Percentiles rank a stretch among this genome's conserved stretches.
Evolutionary conservation across 1,140 invertebrate species (phyloP).

Genomic region (Hycleus phaleratus): DNA sequence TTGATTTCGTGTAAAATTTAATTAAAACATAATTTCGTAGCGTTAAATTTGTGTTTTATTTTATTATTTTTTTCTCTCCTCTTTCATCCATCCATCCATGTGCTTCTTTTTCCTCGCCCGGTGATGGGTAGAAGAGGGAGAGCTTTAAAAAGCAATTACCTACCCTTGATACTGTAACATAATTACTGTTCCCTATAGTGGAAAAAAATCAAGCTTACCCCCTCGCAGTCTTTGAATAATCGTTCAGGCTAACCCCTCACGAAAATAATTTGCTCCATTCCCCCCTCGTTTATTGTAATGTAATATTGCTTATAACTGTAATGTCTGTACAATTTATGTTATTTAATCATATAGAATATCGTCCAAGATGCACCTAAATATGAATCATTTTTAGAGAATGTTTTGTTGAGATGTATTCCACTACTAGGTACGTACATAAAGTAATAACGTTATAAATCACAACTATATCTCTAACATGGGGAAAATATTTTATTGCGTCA

Average conservation of each 20-base stretch:
- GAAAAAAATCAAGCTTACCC: constrained; percentile 8
- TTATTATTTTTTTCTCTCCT: constrained; percentile 2
- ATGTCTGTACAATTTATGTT: constrained; percentile 12
- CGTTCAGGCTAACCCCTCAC: constrained; percentile 6
- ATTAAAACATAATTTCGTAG: constrained; percentile 11
- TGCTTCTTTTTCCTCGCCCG: no score
- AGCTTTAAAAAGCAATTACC: constrained; percentile 15
- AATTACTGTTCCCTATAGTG: constrained; percentile 11
- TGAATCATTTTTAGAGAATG: constrained; percentile 8
- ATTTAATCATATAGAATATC: constrained; percentile 10
- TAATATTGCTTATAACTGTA: constrained; percentile 14
- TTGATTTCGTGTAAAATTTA: constrained; percentile 11
- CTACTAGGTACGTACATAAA: neutral
- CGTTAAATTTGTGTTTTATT: constrained; percentile 12
- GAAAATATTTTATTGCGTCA: constrained; percentile 8
- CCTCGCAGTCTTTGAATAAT: constrained; percentile 2
- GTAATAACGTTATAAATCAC: constrained; percentile 4
- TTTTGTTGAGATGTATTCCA: constrained; percentile 11
- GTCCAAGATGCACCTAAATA: neutral
- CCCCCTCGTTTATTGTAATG: constrained; percentile 7
- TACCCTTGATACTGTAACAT: constrained; percentile 12
- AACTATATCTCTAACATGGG: neutral
- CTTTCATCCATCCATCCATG: no score
- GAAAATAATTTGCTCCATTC: constrained; percentile 4
- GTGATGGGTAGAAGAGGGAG: neutral